Evolutionary conservation across 92 coral and sea anemone species (phyloP).

Genomic region (Epizoanthus scotinus): DNA sequence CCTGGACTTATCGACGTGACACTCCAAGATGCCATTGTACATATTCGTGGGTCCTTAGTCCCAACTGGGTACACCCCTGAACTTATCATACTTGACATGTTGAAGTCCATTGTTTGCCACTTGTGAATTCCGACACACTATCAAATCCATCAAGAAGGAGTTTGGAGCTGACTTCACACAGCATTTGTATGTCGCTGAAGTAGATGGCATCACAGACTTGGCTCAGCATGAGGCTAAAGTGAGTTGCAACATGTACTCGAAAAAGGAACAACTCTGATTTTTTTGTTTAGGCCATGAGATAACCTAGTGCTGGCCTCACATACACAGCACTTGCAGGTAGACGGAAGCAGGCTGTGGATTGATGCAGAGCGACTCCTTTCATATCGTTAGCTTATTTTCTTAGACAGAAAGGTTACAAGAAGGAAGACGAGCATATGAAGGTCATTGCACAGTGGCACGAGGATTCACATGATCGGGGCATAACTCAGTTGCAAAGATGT

Average conservation of each 20-base stretch:
- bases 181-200: conserved; percentile 52
- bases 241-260: conserved; percentile 50
- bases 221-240: conserved; percentile 49
- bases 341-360: conserved; percentile 44
- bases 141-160: neutral
- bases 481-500: conserved; percentile 38
- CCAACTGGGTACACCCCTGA: conserved; percentile 19
- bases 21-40: neutral
- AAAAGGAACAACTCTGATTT: conserved; percentile 35
- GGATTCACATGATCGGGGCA: conserved; percentile 45
- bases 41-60: neutral
- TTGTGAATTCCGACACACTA: neutral
- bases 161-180: conserved; percentile 39
- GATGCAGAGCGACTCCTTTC: conserved; percentile 57
- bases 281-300: conserved; percentile 46
- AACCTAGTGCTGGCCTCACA: conserved; percentile 45
- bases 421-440: conserved; percentile 41
- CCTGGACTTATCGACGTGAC: neutral
- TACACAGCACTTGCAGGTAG: conserved; percentile 48
- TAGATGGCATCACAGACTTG: conserved; percentile 44
- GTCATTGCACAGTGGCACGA: conserved; percentile 55
- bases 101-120: conserved; percentile 33
- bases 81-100: conserved; percentile 1
- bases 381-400: conserved; percentile 26
- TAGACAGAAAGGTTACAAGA: conserved; percentile 31